A percentile compares a stretch with the other conserved stretches of the same genome.
Evolutionary conservation across 2,797 vertebrate species (phyloP).

Genomic region (Aselliscus stoliczkanus): DNA sequence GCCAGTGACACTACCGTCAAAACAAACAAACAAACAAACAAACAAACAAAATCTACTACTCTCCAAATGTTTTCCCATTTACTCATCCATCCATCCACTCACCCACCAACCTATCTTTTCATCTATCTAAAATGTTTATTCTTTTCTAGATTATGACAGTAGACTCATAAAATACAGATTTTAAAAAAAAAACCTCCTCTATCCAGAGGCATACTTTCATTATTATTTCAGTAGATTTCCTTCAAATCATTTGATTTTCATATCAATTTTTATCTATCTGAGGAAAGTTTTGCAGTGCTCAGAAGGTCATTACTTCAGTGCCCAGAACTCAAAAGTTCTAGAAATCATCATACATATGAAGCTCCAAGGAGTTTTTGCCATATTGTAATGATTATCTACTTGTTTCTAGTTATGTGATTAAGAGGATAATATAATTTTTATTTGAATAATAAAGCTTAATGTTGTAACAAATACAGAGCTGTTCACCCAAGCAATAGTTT

Average conservation of each 20-base stretch:
- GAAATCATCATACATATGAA: not conserved
- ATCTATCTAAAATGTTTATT: not conserved
- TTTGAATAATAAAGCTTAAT: slow-evolving; percentile 26
- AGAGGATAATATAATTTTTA: not conserved
- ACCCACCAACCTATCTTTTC: not conserved
- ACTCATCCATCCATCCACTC: too few species aligned
- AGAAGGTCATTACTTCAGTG: not conserved
- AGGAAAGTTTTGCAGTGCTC: not conserved
- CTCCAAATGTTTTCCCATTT: not conserved
- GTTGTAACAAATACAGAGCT: not conserved
- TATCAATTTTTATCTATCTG: not conserved
- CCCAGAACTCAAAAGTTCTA: not conserved
- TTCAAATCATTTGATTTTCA: not conserved
- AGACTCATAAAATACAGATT: not conserved
- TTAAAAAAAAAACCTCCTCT: not conserved
- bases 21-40: too few species aligned
- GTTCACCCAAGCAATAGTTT: not conserved
- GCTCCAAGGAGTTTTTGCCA: not conserved
- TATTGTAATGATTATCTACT: not conserved
- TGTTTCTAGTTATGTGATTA: not conserved
- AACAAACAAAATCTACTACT: not conserved
- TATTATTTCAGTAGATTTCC: not conserved
- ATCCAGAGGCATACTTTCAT: not conserved
- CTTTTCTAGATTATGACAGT: not conserved
- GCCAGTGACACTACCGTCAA: too few species aligned